These are phyloP conservation scores for Ophioninae sp. DNA, from an alignment of 2,888 invertebrate species.

Conservation along the genomic window DNA sequence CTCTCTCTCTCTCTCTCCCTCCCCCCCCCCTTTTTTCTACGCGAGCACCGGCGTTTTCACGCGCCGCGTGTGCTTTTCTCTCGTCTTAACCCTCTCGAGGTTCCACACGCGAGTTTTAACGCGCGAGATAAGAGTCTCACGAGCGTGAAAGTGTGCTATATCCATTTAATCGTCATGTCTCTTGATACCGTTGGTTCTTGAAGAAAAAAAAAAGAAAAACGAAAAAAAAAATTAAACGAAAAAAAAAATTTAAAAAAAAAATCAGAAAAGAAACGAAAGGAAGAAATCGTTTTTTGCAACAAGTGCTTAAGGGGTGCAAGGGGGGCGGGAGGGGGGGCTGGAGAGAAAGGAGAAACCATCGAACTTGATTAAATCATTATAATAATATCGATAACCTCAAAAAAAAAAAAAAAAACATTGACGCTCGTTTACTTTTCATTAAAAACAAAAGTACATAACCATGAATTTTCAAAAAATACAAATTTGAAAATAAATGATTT, in stretches of 20 bases:
- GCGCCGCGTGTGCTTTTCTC: constrained; percentile 56
- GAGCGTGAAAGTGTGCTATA: constrained; percentile 61
- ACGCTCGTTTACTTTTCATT: too few relatives aligned
- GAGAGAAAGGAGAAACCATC: too few relatives aligned
- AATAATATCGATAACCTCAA: too few relatives aligned
- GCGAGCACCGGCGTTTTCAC: constrained; percentile 50
- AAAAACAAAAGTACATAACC: too few relatives aligned
- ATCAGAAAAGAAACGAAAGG: constrained; percentile 1
- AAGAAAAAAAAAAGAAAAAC: constrained; percentile 14
- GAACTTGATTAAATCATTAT: too few relatives aligned
- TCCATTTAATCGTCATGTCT: constrained; percentile 54
- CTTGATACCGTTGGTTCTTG: constrained; percentile 36
- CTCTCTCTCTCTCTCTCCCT: constrained; percentile 8
- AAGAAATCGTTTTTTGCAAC: too few relatives aligned
- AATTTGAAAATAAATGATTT: too few relatives aligned
- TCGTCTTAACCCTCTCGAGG: constrained; percentile 39
- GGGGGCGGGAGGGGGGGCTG: too few relatives aligned
- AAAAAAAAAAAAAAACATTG: too few relatives aligned
- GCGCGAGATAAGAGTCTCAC: constrained; percentile 64
- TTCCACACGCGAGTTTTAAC: constrained; percentile 57
- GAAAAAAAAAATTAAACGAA: background rate
- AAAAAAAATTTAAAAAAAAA: too few relatives aligned
- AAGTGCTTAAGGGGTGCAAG: too few relatives aligned
- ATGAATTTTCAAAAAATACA: too few relatives aligned
- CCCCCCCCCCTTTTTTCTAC: background rate